These are phyloP conservation scores for Leptinotarsa rubiginosa DNA, from an alignment of 2,888 invertebrate species.

Conservation along the genomic window DNA sequence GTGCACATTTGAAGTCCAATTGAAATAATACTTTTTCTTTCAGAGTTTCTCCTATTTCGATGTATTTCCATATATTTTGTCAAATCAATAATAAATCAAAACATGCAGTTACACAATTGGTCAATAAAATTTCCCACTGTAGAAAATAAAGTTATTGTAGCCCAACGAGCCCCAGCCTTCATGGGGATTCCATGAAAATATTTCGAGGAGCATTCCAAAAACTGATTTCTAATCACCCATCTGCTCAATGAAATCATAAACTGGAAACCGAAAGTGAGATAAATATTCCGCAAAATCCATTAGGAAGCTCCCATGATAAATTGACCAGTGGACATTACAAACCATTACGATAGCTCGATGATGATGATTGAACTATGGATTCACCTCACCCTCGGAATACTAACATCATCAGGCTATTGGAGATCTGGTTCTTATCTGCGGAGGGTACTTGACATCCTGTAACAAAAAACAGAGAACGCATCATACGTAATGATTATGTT, in stretches of 20 bases:
- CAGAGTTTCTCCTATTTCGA: too few relatives aligned
- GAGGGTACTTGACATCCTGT: constrained; percentile 47
- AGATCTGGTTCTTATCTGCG: constrained; percentile 55
- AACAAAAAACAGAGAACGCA: constrained; percentile 48
- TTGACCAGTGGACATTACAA: constrained; percentile 65
- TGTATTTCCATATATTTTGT: too few relatives aligned
- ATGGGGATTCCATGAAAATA: not conserved
- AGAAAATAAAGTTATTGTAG: too few relatives aligned
- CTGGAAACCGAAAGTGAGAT: constrained; percentile 56
- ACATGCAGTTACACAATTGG: too few relatives aligned
- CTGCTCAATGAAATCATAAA: constrained; percentile 49
- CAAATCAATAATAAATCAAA: too few relatives aligned
- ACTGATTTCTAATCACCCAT: constrained; percentile 38
- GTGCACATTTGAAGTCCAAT: too few relatives aligned
- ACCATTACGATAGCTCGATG: constrained; percentile 66
- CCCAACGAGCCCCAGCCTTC: not conserved
- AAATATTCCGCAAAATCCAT: constrained; percentile 61
- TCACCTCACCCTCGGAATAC: constrained; percentile 61
- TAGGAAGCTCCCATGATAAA: constrained; percentile 61
- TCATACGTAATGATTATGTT: constrained; percentile 23
- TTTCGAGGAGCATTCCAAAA: not conserved
- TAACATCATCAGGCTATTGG: constrained; percentile 60
- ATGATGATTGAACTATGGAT: constrained; percentile 65
- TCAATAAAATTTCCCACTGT: too few relatives aligned
- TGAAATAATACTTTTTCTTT: too few relatives aligned